phyloP scores from a whole-genome alignment of 2,888 invertebrate genomes.

The Calameuta filiformis region DNA sequence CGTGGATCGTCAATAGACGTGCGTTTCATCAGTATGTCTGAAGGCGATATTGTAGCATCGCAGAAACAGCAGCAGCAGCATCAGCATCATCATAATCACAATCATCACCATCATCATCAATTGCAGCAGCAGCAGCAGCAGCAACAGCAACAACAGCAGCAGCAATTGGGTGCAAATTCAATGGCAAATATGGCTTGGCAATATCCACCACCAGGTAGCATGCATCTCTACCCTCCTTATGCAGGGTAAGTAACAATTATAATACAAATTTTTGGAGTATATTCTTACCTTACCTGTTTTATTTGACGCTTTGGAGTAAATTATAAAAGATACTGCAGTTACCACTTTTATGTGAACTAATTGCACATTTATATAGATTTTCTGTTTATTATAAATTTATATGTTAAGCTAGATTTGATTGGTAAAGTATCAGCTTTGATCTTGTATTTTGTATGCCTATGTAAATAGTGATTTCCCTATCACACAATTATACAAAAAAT shows the following conservation, averaged over 20 bases:
- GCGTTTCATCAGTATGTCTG: constrained; percentile 53
- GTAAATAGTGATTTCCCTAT: neutral
- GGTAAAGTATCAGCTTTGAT: no score
- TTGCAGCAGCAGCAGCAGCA: constrained; percentile 38
- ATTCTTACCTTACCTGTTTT: no score
- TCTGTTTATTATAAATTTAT: no score
- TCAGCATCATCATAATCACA: constrained; percentile 9
- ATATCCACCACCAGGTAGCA: constrained; percentile 60
- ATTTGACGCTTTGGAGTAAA: no score
- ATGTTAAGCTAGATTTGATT: no score
- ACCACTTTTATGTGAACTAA: no score
- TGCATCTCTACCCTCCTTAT: constrained; percentile 59
- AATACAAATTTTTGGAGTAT: neutral
- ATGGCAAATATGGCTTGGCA: constrained; percentile 65
- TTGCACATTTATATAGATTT: no score
- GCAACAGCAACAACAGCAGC: constrained; percentile 30
- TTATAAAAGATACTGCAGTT: no score
- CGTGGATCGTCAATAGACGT: neutral
- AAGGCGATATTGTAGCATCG: constrained; percentile 60
- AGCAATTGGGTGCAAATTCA: constrained; percentile 27
- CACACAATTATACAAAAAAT: neutral
- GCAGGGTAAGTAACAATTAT: constrained; percentile 47
- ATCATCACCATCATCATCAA: constrained; percentile 37
- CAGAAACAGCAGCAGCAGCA: constrained; percentile 57
- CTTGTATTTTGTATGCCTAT: no score